Base-by-base conservation (phyloP, 2,113 vertebrate genomes). In the Mandrillus leucophaeus region DNA sequence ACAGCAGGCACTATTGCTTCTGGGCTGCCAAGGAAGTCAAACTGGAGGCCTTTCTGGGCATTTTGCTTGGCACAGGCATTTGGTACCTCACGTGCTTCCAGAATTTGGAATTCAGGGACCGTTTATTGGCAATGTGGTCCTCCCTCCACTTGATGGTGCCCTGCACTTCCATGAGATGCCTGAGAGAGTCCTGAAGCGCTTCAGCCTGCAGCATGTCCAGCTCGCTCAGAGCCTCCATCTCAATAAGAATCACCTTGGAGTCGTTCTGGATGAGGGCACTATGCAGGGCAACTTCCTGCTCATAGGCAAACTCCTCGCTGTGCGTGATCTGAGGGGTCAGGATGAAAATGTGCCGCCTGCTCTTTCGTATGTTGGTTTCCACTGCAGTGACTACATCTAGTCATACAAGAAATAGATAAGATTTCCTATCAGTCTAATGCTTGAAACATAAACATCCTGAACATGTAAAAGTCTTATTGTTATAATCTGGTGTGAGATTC, bases 31-130 rank as follows among this genome's bases (percentile, higher is more conserved):
- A n/a, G 20, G 81, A 45, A 35, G 5, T n/a, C 40, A 32, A 48
- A 8, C 23, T 7, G 1, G 38, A 43, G 5, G 78, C 55, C 75
- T 38, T 43, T 35, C 25, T 82, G 1, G 70, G 64, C 13, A 57
- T 22, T 27, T n/a, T 98, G 79, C 0, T 35, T 30, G 81, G 88
- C 43, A 30, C 30, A 0, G 98, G 99, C 99, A 99, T 99, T 0
- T 97, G 98, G 75, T 99, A 99, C 89, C 98, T 97, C 95, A 99
- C 97, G 0, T 98, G 98, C n/a, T 99, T 99, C 99, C 99, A 99
- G 96, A 99, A 99, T 89, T 27, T 98, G 22, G 98, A 98, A 16
- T 48, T 98, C 68, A 78, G 32, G 25, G 98, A 98, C 66, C 23
- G 43, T 13, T 97, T 97, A n/a, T 93, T 68, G 38, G 90, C 93